These are phyloP conservation scores for Megaustenia siamemsis DNA, from an alignment of 2,888 invertebrate genomes.

Conservation along the genomic window DNA sequence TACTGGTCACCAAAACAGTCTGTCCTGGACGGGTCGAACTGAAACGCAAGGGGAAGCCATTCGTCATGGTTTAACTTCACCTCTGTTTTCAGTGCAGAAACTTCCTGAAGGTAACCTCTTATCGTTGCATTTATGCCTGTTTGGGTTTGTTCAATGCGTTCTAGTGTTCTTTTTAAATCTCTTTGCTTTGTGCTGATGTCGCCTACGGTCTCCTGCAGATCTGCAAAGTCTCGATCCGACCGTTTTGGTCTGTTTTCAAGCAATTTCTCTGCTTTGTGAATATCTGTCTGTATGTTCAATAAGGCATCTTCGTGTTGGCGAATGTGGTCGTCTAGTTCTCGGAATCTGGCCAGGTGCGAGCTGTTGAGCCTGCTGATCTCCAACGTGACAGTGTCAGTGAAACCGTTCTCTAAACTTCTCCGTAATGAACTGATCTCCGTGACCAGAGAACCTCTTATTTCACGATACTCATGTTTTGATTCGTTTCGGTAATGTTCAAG, in stretches of 20 bases:
- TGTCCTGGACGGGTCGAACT: slow-evolving; percentile 61
- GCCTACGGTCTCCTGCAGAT: slow-evolving; percentile 45
- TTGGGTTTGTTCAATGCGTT: slow-evolving; percentile 24
- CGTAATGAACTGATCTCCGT: slow-evolving; percentile 48
- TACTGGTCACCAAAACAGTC: slow-evolving; percentile 67
- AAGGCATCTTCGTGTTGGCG: slow-evolving; percentile 49
- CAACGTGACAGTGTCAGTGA: slow-evolving; percentile 43
- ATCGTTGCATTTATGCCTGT: slow-evolving; percentile 20
- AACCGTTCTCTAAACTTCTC: slow-evolving; percentile 56
- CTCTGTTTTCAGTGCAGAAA: slow-evolving; percentile 59
- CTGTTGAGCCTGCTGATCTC: slow-evolving; percentile 49
- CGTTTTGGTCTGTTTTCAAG: slow-evolving; percentile 53
- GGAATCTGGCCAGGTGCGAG: slow-evolving; percentile 4
- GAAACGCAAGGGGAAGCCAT: slow-evolving; percentile 69
- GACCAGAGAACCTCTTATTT: slow-evolving; percentile 49
- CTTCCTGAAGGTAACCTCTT: slow-evolving; percentile 42
- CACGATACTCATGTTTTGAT: slow-evolving; percentile 56
- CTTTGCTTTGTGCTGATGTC: slow-evolving; percentile 54
- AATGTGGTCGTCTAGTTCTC: neutral
- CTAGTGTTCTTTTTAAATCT: slow-evolving; percentile 42
- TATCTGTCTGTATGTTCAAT: slow-evolving; percentile 55
- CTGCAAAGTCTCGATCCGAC: slow-evolving; percentile 47
- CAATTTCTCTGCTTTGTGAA: slow-evolving; percentile 48
- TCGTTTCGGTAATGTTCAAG: slow-evolving; percentile 65
- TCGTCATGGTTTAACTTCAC: slow-evolving; percentile 58